These are phyloP conservation scores for Machimus atricapillus DNA, from an alignment of 2,888 invertebrate species.

Conservation along the genomic window DNA sequence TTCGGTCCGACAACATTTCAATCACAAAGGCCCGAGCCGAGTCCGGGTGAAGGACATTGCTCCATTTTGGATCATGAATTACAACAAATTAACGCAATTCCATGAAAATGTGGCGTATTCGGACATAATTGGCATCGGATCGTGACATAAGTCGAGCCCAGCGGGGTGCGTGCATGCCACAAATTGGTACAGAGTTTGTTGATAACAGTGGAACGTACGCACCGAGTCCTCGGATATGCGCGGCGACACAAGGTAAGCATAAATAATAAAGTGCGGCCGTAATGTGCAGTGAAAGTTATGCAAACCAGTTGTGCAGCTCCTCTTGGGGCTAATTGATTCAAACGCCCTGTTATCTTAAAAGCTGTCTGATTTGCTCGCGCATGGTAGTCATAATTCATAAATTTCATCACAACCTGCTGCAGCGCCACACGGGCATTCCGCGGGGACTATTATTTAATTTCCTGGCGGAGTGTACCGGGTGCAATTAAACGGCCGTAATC, in stretches of 20 bases:
- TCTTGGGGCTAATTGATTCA: conserved; percentile 24
- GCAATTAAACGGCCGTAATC: conserved; percentile 13
- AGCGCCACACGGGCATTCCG: background rate
- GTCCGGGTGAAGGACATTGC: conserved; percentile 6
- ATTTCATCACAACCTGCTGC: conserved; percentile 12
- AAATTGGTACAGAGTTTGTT: background rate
- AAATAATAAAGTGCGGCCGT: background rate
- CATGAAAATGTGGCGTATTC: background rate
- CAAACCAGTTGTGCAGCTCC: background rate
- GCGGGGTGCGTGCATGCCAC: background rate
- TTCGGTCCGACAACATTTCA: background rate
- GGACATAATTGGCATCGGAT: background rate
- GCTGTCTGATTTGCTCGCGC: background rate
- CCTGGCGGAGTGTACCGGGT: background rate
- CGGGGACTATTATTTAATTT: background rate
- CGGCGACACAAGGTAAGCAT: background rate
- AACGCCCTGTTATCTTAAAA: conserved; percentile 30
- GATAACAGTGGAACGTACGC: background rate
- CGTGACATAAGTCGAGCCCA: background rate
- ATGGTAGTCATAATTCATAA: conserved; percentile 20
- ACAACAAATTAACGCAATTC: background rate
- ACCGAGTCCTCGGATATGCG: background rate
- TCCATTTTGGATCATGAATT: background rate
- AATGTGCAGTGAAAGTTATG: conserved; percentile 21
- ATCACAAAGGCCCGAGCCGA: background rate